Evolutionary conservation across 1,140 invertebrate genomes (phyloP).

Genomic region (Pissodes strobi): DNA sequence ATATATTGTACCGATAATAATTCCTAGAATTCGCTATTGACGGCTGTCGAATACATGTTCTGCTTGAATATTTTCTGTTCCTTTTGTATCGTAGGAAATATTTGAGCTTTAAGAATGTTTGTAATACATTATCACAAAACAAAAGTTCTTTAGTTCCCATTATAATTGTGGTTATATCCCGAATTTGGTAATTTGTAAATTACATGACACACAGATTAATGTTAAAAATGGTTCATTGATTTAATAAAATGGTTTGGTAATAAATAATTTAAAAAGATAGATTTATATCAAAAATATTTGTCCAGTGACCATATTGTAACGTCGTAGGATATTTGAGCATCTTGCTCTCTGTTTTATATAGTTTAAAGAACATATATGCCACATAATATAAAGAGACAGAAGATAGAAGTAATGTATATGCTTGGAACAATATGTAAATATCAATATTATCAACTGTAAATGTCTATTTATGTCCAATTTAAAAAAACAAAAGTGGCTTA

Average conservation of each 20-base stretch:
- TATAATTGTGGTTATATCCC: no score
- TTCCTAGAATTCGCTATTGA: no score
- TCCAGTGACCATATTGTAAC: slow-evolving; percentile 32
- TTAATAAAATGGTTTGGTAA: not conserved
- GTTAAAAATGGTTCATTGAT: slow-evolving; percentile 3
- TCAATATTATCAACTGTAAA: slow-evolving; percentile 33
- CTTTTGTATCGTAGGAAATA: no score
- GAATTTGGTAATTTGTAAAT: not conserved
- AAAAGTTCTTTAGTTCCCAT: no score
- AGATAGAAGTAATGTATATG: slow-evolving; percentile 16
- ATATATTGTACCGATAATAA: not conserved
- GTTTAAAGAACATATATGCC: slow-evolving; percentile 24
- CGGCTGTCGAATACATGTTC: no score
- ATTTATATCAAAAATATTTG: not conserved
- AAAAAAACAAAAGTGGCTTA: slow-evolving; percentile 33
- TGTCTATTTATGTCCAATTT: slow-evolving; percentile 30
- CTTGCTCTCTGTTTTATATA: slow-evolving; percentile 4
- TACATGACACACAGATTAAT: slow-evolving; percentile 8
- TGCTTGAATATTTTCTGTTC: no score
- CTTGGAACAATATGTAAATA: slow-evolving; percentile 32
- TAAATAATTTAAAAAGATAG: not conserved
- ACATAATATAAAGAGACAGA: slow-evolving; percentile 19
- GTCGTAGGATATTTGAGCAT: slow-evolving; percentile 26
- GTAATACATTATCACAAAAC: no score
- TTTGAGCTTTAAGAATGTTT: no score